Base-by-base conservation (phyloP, 2,888 invertebrate genomes). In the Ypsolopha scabrella region DNA sequence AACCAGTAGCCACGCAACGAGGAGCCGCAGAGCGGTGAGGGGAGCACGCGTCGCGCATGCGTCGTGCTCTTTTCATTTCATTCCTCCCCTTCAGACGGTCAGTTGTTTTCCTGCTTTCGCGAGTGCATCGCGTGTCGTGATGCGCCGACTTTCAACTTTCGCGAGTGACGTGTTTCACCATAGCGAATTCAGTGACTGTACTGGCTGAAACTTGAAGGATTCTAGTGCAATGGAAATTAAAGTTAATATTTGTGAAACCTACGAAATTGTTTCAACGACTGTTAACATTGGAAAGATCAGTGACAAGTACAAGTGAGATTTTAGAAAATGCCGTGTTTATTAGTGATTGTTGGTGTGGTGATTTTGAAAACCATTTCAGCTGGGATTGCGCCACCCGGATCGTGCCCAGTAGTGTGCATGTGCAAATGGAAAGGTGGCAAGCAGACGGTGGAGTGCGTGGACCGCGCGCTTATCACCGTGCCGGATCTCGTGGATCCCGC, bases 381-480 rank as follows among this genome's bases (percentile, higher is more conserved):
- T 58, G 81, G 75, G 56, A 69, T 83, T 55, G 87, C 87, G 53
- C 85, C 87, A 59, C 85, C 88, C 56, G 89, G 89, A 59, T 88
- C 89, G 59, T 93, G 93, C 65, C 94, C 94, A 54, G 88, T 89
- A 43, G 91, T 91, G 62, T 97, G 97, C 81, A 90, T 90, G 65
- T 97, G 97, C 85, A 96, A 96, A 80, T 97, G 97, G 97, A 96
- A 96, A 81, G 92, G 93, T 65, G 96, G 96, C 61, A 97, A 97
- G 78, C 94, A 95, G 75, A 95, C 96, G 50, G 96, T 96, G 55
- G 95, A 96, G 82, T 97, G 97, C 80, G 91, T 92, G 69, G 92
- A 94, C 75, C 91, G 93, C 54, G 91, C 91, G 54, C 89, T 97
- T 59, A 94, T 94, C 66, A 91, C 92, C 52, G 92, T 97, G 60